Base-by-base conservation (phyloP, 2,113 vertebrate genomes). In the Phycodurus eques region DNA sequence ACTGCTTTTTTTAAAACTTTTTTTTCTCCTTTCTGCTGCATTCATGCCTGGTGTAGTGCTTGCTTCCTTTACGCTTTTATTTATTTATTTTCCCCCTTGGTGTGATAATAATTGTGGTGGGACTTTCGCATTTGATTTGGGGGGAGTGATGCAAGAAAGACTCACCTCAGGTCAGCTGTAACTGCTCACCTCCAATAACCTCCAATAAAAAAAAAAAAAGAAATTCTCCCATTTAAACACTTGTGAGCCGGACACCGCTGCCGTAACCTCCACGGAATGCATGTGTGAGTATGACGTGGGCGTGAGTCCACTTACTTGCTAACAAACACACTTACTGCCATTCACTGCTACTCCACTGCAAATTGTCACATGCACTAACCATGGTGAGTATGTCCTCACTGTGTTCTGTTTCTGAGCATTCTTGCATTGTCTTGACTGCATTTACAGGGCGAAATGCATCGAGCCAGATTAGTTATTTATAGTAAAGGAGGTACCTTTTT, bases 121-220 rank as follows among this genome's bases (percentile, higher is more conserved):
- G 91, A 92, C 94, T 95, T 93, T 90, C 90, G 71, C 92, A 80
- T 93, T 63, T 94, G 86, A 94, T 94, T 88, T 93, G 88, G 87
- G 49, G 27, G 85, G 79, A 73, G 82, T 81, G 77, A 88, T 86
- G 67, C 31, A 33, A 35, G 31, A 35, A 76, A 77, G 81, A 92
- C 88, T 88, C 94, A 96, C 97, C 98, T 99, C 98, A 98, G 97
- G 96, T 92, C 92, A 93, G 97, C 98, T 96, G 94, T 89, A 66
- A 85, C 88, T 94, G 96, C 96, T 96, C 93, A 82, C 68, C 85
- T 80, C 70, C 72, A 85, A 80, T 84, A 85, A 89, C 68, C 85
- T 80, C 70, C 72, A 85, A 80, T 84, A 85, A 89, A n/a, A n/a
- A n/a, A 86, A 90, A 56, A 35, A 12, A 33, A 61, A 59, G 2